Base-by-base conservation (phyloP, 1,140 invertebrate species). In the Drosophila pruinosa region DNA sequence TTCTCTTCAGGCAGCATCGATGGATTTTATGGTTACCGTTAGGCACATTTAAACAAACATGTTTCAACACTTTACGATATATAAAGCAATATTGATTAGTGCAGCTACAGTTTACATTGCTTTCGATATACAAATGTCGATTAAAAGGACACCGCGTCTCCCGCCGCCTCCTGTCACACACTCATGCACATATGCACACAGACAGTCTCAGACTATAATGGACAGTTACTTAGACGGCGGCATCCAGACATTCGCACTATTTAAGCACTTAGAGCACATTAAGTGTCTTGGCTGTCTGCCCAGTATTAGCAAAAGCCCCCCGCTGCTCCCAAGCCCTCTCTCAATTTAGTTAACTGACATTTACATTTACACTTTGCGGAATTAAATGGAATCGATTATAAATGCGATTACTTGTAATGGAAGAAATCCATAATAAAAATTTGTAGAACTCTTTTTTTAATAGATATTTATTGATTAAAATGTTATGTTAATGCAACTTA, bases 231-330 rank as follows among this genome's bases (percentile, higher is more conserved):
- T 15, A 17, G 59, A 70, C n/a, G 75, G 53, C 39, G 57, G 67
- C 61, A 67, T 34, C 17, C 59, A 58, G 79, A 74, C 58, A 65
- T 36, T 71, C 50, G 64, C 43, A 72, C 64, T 83, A 57, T 39
- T 71, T 72, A 75, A 78, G 75, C 75, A 72, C 79, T 79, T 67
- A 69, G 79, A 59, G 56, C 63, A 65, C 80, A 80, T 70, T 83
- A 69, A 80, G 68, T 73, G 72, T 63, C 58, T 72, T 56, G 61
- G 80, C 72, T 65, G 41, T 56, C 67, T 79, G 72, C 65, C 78
- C 70, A 78, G 31, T 2, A 24, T 6, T 10, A 34, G 31, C 31
- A 4, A 1, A 19, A 45, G 19, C 10, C 21, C n/a, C 5, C n/a
- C 2, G 1, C 0, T 5, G 8, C 4, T 21, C 10, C 21, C 2